Evolutionary conservation across 1,140 invertebrate genomes (phyloP), one percentile per base, ranked within the genome.

Genomic region (Zophobas atratus): DNA sequence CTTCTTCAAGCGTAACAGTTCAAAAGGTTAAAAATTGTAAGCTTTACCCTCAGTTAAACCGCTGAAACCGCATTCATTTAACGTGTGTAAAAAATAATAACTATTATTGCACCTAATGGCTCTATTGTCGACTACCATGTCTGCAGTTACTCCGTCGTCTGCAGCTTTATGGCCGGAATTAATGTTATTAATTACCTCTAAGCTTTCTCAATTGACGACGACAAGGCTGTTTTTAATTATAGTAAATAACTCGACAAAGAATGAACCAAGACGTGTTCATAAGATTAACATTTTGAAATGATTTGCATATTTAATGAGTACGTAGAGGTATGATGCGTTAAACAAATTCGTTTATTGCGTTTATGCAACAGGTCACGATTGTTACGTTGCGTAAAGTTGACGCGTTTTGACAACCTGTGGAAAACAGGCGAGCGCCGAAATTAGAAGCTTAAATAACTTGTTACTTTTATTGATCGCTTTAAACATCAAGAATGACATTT

Each of bases 261-360:
- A 36, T 46, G 72, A 75, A 57, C 20, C 6, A 67, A 79, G 78
- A 75, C 78, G 74, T 79, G 74, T 73, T 76, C 71, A 74, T 41
- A 67, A 71, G 70, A 48, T 56, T 75, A 74, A 77, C 71, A 79
- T 74, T 57, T 60, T 20, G 79, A 63, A 63, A 76, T 57, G 70
- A 80, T 80, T 80, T 80, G 71, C 79, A 80, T 80, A 77, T 43
- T 53, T 80, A 80, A 77, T 77, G 75, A 71, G 60, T 46, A 75
- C 70, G 75, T 77, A 80, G 75, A 71, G 75, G 76, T 77, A 77
- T 80, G 53, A 80, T 80, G 70, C 55, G 72, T n/a, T 43, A 67
- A 75, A 80, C 77, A 76, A 77, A 80, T 80, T 80, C 72, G 63
- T 70, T 43, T 63, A 49, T 77, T 77, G 70, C 75, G 57, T 70